Evolutionary conservation across 2,797 vertebrate genomes (phyloP).

Genomic region (Poeciliopsis turneri): DNA sequence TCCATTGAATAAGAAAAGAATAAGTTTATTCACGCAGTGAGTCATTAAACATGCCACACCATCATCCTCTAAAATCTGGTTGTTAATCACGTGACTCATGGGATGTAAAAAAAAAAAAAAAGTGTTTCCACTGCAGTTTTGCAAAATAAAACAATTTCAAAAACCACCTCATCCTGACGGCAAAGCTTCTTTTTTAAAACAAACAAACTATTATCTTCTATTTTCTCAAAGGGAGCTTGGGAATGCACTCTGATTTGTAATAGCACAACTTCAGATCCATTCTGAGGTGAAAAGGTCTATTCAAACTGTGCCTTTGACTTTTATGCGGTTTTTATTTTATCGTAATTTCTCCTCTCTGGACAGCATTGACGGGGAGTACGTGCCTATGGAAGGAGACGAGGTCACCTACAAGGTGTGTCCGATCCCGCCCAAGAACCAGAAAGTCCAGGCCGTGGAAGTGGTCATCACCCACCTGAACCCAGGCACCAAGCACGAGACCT

Average conservation of each 20-base stretch:
- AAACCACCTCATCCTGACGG: too few relatives aligned
- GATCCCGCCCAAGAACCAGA: constrained; percentile 97
- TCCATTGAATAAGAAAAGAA: too few relatives aligned
- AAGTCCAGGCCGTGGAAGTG: constrained; percentile 97
- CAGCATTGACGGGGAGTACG: constrained; percentile 98
- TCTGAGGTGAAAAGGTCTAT: background rate
- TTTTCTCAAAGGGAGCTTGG: background rate
- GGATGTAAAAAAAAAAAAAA: too few relatives aligned
- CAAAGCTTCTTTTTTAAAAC: too few relatives aligned
- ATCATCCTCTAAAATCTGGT: too few relatives aligned
- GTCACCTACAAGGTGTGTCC: constrained; percentile 97
- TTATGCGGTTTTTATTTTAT: background rate
- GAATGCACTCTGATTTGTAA: background rate
- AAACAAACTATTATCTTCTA: too few relatives aligned
- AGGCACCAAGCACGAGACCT: constrained; percentile 96
- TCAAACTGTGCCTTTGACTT: background rate
- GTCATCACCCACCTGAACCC: constrained; percentile 93
- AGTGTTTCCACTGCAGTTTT: too few relatives aligned
- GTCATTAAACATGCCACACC: too few relatives aligned
- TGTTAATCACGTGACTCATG: too few relatives aligned
- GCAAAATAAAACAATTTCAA: too few relatives aligned
- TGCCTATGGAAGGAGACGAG: constrained; percentile 95
- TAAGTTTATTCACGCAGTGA: too few relatives aligned
- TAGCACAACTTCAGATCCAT: background rate
- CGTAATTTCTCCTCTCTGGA: constrained; percentile 1